These are phyloP conservation scores for Amphiprion clarkii DNA, from an alignment of 2,797 vertebrate genomes.

Conservation along the genomic window DNA sequence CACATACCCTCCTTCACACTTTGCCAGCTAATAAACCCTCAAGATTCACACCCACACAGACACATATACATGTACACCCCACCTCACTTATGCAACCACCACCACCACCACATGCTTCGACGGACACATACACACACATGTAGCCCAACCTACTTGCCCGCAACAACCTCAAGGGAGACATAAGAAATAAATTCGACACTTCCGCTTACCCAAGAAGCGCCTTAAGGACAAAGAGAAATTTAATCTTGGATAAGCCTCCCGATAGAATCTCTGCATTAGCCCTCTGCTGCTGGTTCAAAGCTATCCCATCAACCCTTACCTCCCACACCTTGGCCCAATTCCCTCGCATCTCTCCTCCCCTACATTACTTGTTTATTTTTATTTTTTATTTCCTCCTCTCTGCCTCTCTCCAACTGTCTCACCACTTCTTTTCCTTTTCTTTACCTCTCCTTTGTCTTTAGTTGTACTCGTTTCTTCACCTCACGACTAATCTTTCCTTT, in stretches of 20 bases:
- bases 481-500: not conserved
- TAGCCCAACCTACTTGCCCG: conserved; percentile 48
- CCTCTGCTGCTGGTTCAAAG: conserved; percentile 78
- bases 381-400: conserved; percentile 14
- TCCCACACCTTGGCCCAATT: conserved; percentile 76
- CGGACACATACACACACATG: conserved; percentile 25
- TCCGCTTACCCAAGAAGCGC: conserved; percentile 81
- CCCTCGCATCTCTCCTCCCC: conserved; percentile 50
- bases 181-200: conserved; percentile 82
- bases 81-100: not conserved
- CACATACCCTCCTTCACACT: conserved; percentile 52
- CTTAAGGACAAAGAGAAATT: conserved; percentile 86
- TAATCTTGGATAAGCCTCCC: conserved; percentile 85
- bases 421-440: conserved; percentile 16
- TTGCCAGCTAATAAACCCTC: conserved; percentile 69
- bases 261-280: conserved; percentile 85
- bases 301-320: conserved; percentile 79
- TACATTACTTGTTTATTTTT: conserved; percentile 23
- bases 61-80: conserved; percentile 36
- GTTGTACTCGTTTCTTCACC: conserved; percentile 23
- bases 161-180: conserved; percentile 75
- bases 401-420: conserved; percentile 18
- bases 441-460: conserved; percentile 9
- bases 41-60: conserved; percentile 46
- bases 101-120: conserved; percentile 11